Evolutionary conservation across 92 coral and sea anemone genomes (phyloP).

Genomic region (Parazoanthus swiftii): DNA sequence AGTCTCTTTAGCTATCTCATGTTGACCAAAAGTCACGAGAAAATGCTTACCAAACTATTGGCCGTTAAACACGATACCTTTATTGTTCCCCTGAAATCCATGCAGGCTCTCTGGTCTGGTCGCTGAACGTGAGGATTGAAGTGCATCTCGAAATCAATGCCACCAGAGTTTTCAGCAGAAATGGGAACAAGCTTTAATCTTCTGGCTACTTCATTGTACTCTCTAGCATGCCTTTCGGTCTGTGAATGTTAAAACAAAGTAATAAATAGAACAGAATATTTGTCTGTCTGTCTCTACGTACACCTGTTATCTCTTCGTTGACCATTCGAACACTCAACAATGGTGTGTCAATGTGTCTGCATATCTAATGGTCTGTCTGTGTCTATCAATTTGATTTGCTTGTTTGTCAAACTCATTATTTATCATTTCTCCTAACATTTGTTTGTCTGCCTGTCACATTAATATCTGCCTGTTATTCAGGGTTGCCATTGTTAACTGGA

Average conservation of each 20-base stretch:
- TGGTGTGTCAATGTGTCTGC: too few relatives aligned
- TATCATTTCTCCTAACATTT: too few relatives aligned
- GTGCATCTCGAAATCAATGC: slow-evolving; percentile 89
- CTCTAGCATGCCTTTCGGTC: slow-evolving; percentile 77
- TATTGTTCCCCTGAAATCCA: slow-evolving; percentile 69
- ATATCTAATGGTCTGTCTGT: too few relatives aligned
- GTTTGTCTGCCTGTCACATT: too few relatives aligned
- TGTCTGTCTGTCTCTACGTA: not conserved
- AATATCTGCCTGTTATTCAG: too few relatives aligned
- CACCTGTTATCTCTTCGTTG: not conserved
- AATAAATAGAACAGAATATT: not conserved
- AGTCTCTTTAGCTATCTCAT: not conserved
- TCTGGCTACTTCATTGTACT: slow-evolving; percentile 89
- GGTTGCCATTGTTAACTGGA: too few relatives aligned
- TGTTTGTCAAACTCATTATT: too few relatives aligned
- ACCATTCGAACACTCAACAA: not conserved
- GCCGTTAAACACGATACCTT: slow-evolving; percentile 50
- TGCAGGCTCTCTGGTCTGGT: slow-evolving; percentile 54
- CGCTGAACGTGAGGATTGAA: slow-evolving; percentile 75
- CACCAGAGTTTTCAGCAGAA: slow-evolving; percentile 90
- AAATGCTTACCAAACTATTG: too few relatives aligned
- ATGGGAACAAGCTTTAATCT: slow-evolving; percentile 81
- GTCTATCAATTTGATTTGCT: too few relatives aligned
- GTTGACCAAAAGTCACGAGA: not conserved
- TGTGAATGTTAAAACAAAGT: slow-evolving; percentile 4